A percentile compares a stretch with the other conserved stretches of the same genome.
These are phyloP conservation scores for Geodia barretti DNA, from an alignment of 37 sponge, comb jelly and placozoan species.

Conservation along the genomic window DNA sequence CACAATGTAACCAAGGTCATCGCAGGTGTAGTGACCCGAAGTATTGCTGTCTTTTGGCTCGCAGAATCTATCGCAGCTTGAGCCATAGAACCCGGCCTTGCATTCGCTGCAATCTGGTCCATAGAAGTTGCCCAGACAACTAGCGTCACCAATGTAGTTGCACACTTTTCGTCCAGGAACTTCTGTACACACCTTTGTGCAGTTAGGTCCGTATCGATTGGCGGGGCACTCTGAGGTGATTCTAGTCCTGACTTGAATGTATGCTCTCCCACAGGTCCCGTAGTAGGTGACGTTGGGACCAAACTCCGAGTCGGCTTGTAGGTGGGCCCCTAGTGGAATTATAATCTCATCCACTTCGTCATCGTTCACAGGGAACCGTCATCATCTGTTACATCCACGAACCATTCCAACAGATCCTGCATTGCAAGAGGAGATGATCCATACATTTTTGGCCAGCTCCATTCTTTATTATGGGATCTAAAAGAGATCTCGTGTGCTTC, in stretches of 20 bases:
- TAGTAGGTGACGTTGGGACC: neutral
- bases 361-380: neutral
- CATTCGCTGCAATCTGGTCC: no score
- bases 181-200: neutral
- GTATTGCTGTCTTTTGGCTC: no score
- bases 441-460: no score
- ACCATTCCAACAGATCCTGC: neutral
- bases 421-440: neutral
- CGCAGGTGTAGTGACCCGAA: no score
- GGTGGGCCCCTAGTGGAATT: neutral
- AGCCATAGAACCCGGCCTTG: no score
- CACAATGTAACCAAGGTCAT: no score
- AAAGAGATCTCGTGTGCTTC: no score
- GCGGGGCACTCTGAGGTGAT: neutral
- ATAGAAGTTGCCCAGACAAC: no score
- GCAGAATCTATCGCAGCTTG: no score
- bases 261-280: neutral
- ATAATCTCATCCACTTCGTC: neutral
- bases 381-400: neutral
- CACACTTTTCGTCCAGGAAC: neutral
- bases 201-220: neutral
- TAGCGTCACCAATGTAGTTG: neutral
- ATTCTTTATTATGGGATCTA: no score
- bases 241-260: neutral
- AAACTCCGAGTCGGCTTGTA: neutral